Conservation (phyloP, 2,113 vertebrate genomes). For the Aplodontia rufa region DNA sequence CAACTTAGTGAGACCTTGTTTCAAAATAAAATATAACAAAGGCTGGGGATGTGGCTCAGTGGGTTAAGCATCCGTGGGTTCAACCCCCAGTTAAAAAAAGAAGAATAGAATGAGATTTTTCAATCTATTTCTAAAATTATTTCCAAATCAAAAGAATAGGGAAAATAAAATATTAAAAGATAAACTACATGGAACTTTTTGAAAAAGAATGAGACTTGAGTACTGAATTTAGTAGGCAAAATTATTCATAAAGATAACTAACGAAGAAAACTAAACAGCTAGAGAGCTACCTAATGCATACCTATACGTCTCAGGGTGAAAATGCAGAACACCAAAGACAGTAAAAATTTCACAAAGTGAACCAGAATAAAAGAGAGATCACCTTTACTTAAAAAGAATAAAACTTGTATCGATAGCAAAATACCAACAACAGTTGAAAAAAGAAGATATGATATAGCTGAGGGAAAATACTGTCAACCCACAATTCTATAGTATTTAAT, state of each 20-base stretch:
- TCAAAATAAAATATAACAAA: too few species aligned
- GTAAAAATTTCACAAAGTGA: background rate
- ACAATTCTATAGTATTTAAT: background rate
- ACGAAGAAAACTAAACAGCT: background rate
- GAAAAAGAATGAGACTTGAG: background rate
- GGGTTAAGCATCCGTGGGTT: too few species aligned
- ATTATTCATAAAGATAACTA: background rate
- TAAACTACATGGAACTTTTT: background rate
- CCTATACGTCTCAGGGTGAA: background rate
- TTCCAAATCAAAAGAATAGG: background rate
- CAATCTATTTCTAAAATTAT: background rate
- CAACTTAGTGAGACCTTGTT: too few species aligned
- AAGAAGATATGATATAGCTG: background rate
- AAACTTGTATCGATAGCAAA: background rate
- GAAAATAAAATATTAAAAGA: background rate
- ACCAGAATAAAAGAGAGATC: background rate
- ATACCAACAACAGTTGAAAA: background rate
- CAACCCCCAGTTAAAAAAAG: too few species aligned
- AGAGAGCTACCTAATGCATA: too few species aligned
- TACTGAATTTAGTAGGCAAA: background rate
- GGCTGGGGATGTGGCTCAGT: too few species aligned
- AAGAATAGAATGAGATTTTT: background rate
- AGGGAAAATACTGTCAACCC: background rate
- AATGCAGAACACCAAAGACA: background rate
- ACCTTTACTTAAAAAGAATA: background rate